A percentile compares a stretch with the other conserved stretches of the same genome.
Conservation (phyloP, 2,888 invertebrate species). For the Eucriotettix oculatus region DNA sequence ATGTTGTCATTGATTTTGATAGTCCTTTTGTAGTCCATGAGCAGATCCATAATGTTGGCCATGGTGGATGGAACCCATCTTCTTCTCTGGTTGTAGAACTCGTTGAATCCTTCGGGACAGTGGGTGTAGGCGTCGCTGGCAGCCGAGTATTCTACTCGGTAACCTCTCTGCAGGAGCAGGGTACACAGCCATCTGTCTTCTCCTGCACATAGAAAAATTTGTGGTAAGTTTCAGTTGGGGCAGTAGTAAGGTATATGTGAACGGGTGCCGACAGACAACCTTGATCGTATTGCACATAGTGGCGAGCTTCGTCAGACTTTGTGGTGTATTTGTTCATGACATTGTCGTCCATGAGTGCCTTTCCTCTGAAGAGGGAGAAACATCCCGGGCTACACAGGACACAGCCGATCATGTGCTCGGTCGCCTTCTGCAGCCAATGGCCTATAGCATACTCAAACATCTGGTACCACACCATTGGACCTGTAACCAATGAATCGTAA, state of each 20-base stretch:
- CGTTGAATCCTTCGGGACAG: slow-evolving; percentile 80
- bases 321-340: slow-evolving; percentile 81
- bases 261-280: slow-evolving; percentile 26
- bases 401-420: slow-evolving; percentile 78
- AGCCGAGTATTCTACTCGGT: slow-evolving; percentile 85
- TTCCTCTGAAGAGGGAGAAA: slow-evolving; percentile 77
- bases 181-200: slow-evolving; percentile 96
- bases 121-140: slow-evolving; percentile 91
- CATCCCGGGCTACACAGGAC: slow-evolving; percentile 86
- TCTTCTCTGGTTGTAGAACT: slow-evolving; percentile 86
- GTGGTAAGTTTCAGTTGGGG: not conserved
- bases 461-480: slow-evolving; percentile 75
- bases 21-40: slow-evolving; percentile 60
- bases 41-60: slow-evolving; percentile 82
- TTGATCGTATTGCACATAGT: slow-evolving; percentile 86
- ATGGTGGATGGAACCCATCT: slow-evolving; percentile 95
- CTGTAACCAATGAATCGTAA: slow-evolving; percentile 21
- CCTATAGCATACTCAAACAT: slow-evolving; percentile 83
- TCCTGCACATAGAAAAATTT: slow-evolving; percentile 29
- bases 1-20: slow-evolving; percentile 78
- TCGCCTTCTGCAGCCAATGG: slow-evolving; percentile 85
- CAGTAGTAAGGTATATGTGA: too few species aligned
- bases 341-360: slow-evolving; percentile 78
- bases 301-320: slow-evolving; percentile 56
- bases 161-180: slow-evolving; percentile 75